Percentiles rank a stretch among this genome's conserved stretches.
phyloP scores from a whole-genome alignment of 2,888 invertebrate genomes.

The Lumbricus terrestris region DNA sequence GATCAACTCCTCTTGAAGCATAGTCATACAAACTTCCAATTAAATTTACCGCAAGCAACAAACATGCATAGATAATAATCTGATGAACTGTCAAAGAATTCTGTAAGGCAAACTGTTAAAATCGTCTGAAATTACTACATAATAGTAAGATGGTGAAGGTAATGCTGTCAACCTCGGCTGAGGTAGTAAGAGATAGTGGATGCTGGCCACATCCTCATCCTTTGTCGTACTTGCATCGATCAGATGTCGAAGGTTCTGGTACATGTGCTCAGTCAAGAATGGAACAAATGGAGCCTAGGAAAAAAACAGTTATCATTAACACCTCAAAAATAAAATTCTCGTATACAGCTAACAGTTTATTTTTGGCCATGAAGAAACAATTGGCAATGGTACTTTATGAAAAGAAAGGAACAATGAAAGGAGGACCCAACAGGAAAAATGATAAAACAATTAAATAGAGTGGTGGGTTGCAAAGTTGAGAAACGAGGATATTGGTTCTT shows the following conservation, averaged over 20 bases:
- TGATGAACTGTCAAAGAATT: neutral
- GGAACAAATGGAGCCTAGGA: conserved; percentile 93
- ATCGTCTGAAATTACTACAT: neutral
- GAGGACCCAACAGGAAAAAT: too few relatives aligned
- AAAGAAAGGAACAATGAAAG: too few relatives aligned
- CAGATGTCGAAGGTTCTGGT: conserved; percentile 77
- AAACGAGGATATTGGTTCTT: too few relatives aligned
- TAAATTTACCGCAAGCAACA: neutral
- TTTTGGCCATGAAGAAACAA: neutral
- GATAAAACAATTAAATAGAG: too few relatives aligned
- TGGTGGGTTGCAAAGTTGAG: too few relatives aligned
- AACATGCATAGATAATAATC: neutral
- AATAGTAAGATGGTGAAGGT: neutral
- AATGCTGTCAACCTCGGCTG: conserved; percentile 61
- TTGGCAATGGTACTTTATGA: too few relatives aligned
- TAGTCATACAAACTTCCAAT: too few relatives aligned
- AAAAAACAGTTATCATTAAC: neutral
- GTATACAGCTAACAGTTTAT: neutral
- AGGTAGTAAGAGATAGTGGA: conserved; percentile 90
- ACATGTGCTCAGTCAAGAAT: conserved; percentile 91
- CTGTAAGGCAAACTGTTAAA: neutral
- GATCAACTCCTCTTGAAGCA: too few relatives aligned
- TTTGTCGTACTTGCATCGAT: conserved; percentile 55
- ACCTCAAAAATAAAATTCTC: neutral
- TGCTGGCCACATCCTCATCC: conserved; percentile 65